Conservation (phyloP, 2,113 vertebrate genomes). For the Daphoenositta chrysoptera region DNA sequence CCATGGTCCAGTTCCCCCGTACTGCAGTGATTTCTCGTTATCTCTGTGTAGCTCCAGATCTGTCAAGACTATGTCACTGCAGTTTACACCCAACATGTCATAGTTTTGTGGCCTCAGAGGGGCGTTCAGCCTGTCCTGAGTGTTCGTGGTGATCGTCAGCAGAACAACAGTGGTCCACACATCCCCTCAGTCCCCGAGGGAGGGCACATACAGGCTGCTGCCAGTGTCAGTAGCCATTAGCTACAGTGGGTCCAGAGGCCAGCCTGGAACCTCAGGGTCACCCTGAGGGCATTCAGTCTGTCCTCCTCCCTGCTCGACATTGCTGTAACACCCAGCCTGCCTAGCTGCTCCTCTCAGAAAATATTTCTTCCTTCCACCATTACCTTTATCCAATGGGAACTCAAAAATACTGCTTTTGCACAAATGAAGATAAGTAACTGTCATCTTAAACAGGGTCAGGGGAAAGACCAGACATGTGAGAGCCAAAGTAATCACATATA, state of each 20-base stretch:
- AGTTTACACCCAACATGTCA: neutral
- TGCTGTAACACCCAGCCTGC: neutral
- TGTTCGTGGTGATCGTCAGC: neutral
- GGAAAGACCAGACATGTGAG: neutral
- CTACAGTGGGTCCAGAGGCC: neutral
- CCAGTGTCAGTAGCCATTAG: neutral
- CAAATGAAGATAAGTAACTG: neutral
- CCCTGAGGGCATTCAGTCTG: accelerated
- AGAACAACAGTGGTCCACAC: neutral
- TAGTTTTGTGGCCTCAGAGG: neutral
- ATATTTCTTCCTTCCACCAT: neutral
- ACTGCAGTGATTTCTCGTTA: neutral
- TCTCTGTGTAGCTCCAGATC: neutral
- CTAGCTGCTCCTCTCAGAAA: neutral
- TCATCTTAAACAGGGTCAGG: neutral
- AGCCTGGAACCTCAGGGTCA: neutral
- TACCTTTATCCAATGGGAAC: neutral
- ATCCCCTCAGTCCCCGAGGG: neutral
- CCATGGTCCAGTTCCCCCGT: neutral
- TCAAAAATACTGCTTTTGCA: neutral
- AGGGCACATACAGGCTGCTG: neutral
- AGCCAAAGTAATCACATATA: neutral
- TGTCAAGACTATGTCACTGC: neutral
- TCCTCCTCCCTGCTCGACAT: neutral
- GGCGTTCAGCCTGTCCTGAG: neutral